A percentile compares a stretch with the other conserved stretches of the same genome.
These are phyloP conservation scores for Pogonomyrmex barbatus DNA, from an alignment of 1,140 invertebrate genomes.

Conservation along the genomic window DNA sequence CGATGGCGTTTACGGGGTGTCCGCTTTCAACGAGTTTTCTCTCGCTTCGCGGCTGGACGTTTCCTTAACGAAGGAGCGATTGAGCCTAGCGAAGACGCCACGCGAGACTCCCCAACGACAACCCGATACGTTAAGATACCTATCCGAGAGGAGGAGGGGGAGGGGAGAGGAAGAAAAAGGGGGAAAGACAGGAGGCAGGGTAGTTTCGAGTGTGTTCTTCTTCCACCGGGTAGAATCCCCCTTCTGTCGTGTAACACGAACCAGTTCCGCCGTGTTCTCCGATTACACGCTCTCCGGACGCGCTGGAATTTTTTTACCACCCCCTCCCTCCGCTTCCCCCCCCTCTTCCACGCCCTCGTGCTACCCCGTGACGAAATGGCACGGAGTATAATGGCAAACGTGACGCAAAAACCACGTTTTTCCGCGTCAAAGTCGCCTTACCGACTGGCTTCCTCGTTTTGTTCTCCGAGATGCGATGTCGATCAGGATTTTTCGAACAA, in stretches of 20 bases:
- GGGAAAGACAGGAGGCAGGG: background rate
- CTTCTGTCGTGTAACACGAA: conserved; percentile 58
- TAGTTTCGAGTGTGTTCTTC: conserved; percentile 48
- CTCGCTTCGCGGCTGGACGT: conserved; percentile 53
- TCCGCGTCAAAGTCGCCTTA: conserved; percentile 4
- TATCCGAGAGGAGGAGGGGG: background rate
- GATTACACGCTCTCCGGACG: conserved; percentile 65
- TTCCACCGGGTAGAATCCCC: conserved; percentile 5
- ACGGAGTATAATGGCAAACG: conserved; percentile 10
- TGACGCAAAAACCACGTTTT: conserved; percentile 33
- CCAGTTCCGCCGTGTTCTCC: conserved; percentile 68
- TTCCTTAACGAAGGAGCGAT: conserved; percentile 51
- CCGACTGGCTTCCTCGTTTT: background rate
- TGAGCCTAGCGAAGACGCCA: conserved; percentile 34
- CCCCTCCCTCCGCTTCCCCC: background rate
- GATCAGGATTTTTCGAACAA: conserved; percentile 13
- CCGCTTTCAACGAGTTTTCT: conserved; percentile 66
- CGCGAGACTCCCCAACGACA: conserved; percentile 60
- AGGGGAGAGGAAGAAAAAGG: too few species aligned
- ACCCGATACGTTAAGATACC: conserved; percentile 63
- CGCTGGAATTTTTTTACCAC: conserved; percentile 65
- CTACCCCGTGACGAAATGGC: conserved; percentile 30
- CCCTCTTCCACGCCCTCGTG: background rate
- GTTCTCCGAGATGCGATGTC: background rate
- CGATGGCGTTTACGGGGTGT: conserved; percentile 60